phyloP scores from a whole-genome alignment of 2,797 vertebrate genomes.

The Caiman crocodilus region DNA sequence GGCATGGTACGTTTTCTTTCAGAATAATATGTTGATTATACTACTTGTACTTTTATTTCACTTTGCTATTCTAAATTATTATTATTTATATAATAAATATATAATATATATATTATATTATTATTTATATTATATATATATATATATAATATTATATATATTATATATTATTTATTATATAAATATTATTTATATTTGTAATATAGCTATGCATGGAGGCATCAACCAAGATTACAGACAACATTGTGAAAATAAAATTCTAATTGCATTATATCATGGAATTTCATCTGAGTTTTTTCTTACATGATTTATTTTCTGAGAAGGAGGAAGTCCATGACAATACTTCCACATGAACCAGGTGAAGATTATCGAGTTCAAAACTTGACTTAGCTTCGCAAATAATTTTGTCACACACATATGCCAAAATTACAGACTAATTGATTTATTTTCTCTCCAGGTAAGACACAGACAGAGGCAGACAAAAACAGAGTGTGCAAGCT shows the following conservation, averaged over 20 bases:
- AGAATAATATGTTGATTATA: not conserved
- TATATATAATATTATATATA: too few species aligned
- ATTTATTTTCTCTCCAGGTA: not conserved
- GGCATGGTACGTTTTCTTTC: not conserved
- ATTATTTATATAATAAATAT: too few species aligned
- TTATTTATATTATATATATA: too few species aligned
- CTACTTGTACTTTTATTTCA: not conserved
- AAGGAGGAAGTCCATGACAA: too few species aligned
- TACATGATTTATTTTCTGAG: too few species aligned
- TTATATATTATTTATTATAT: too few species aligned
- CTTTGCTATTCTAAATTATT: not conserved
- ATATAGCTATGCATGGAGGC: not conserved
- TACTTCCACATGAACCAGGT: not conserved
- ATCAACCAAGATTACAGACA: not conserved
- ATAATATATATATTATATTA: too few species aligned
- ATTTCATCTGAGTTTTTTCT: not conserved
- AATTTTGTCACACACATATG: not conserved
- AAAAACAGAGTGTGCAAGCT: too few species aligned
- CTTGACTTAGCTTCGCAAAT: not conserved
- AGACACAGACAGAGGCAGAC: too few species aligned
- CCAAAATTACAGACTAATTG: not conserved
- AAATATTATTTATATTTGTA: not conserved
- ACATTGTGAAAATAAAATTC: not conserved
- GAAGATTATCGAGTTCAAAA: not conserved
- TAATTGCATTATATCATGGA: fast-evolving